Conservation (phyloP, 1,140 invertebrate species). For the Drosophila funebris region DNA sequence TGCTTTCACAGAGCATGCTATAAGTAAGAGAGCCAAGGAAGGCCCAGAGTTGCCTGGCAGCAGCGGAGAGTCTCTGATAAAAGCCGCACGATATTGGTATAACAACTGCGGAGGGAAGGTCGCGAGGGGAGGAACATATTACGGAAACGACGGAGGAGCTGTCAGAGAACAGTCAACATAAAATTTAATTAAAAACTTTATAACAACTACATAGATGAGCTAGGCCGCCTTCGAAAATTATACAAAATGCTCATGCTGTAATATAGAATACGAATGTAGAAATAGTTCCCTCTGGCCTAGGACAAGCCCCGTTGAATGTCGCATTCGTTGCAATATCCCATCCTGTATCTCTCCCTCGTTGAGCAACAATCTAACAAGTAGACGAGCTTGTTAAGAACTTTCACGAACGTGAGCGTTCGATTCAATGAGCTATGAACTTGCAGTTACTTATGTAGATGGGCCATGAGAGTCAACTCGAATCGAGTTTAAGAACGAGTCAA, state of each 20-base stretch:
- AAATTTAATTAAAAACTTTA: constrained; percentile 82
- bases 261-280: constrained; percentile 25
- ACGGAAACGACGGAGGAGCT: constrained; percentile 13
- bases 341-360: background rate
- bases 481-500: constrained; percentile 10
- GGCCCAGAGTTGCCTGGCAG: background rate
- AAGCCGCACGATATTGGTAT: constrained; percentile 39
- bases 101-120: constrained; percentile 41
- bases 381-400: constrained; percentile 20
- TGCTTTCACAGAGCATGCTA: background rate
- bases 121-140: constrained; percentile 39
- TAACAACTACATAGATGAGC: constrained; percentile 66
- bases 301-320: constrained; percentile 2
- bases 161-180: constrained; percentile 67
- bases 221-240: constrained; percentile 46
- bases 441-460: constrained; percentile 36
- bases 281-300: background rate
- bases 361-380: constrained; percentile 2
- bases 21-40: background rate
- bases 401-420: constrained; percentile 21
- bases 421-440: constrained; percentile 58
- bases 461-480: background rate
- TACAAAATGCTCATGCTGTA: constrained; percentile 47
- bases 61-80: background rate
- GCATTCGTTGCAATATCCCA: constrained; percentile 18